phyloP scores from a whole-genome alignment of 2,113 vertebrate species.

The Megaceryle torquata region DNA sequence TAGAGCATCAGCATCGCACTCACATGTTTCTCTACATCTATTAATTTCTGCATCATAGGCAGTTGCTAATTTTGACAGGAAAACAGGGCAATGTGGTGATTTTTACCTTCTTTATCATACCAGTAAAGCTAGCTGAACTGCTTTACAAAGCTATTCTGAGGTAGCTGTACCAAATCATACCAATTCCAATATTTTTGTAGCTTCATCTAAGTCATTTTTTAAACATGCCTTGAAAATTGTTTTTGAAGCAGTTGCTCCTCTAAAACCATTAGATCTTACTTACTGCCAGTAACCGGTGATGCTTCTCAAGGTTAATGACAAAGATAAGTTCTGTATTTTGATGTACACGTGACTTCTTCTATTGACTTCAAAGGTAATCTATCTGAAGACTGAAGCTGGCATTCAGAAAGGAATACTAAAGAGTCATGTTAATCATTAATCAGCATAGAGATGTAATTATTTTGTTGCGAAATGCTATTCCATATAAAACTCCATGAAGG shows the following conservation, averaged over 20 bases:
- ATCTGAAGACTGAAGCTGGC: background rate
- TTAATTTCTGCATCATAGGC: background rate
- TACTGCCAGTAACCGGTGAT: slow-evolving; percentile 14
- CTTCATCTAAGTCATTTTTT: slow-evolving; percentile 1
- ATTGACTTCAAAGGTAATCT: slow-evolving; percentile 31
- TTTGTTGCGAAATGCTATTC: background rate
- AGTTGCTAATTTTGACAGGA: background rate
- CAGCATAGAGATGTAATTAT: background rate
- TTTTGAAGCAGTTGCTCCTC: slow-evolving; percentile 41
- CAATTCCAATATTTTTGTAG: background rate
- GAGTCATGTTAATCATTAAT: background rate
- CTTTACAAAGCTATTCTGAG: background rate
- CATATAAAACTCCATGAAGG: background rate
- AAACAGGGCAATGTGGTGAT: background rate
- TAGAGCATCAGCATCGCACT: background rate
- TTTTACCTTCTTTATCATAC: background rate
- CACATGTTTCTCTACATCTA: background rate
- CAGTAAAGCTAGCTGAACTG: background rate
- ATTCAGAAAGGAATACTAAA: slow-evolving; percentile 25
- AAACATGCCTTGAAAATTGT: slow-evolving; percentile 28
- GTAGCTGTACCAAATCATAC: background rate
- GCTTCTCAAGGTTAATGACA: slow-evolving; percentile 65
- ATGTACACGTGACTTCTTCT: background rate
- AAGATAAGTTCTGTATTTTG: slow-evolving; percentile 32
- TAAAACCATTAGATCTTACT: slow-evolving; percentile 32